Conservation (phyloP, 2,888 invertebrate genomes). For the Neocrepidodera transversa region DNA sequence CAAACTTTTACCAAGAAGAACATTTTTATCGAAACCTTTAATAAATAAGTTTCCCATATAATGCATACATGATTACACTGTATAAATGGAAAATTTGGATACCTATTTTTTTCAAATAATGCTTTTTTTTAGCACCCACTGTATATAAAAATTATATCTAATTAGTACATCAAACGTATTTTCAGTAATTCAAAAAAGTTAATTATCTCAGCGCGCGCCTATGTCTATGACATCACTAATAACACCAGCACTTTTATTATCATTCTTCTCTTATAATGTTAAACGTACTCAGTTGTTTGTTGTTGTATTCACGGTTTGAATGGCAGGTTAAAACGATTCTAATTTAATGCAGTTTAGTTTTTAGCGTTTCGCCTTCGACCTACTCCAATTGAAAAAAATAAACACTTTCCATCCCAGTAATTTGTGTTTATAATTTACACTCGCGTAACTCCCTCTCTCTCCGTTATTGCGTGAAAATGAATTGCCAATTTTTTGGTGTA, state of each 20-base stretch:
- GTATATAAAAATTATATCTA: too few species aligned
- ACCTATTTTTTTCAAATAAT: too few species aligned
- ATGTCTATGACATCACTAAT: conserved; percentile 37
- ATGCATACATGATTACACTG: too few species aligned
- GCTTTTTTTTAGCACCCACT: too few species aligned
- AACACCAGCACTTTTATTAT: conserved; percentile 34
- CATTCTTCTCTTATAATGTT: conserved; percentile 27
- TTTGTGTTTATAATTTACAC: neutral
- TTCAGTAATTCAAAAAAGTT: too few species aligned
- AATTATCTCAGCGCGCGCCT: conserved; percentile 31
- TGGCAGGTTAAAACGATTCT: conserved; percentile 6
- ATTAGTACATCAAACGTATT: too few species aligned
- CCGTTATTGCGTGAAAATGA: neutral
- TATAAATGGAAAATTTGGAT: too few species aligned
- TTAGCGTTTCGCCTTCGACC: neutral
- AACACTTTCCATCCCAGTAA: conserved; percentile 6
- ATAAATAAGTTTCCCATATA: too few species aligned
- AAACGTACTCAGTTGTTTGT: conserved; percentile 14
- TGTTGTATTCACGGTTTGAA: conserved; percentile 9
- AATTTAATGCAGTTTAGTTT: conserved; percentile 1
- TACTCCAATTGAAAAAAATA: neutral
- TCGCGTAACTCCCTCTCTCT: neutral
- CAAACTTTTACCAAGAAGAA: too few species aligned
- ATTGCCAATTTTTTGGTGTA: neutral
- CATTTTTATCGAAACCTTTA: too few species aligned